Evolutionary conservation across 2,888 invertebrate species (phyloP), one percentile per base, ranked within the genome.

Genomic region (Cosmia trapezina): DNA sequence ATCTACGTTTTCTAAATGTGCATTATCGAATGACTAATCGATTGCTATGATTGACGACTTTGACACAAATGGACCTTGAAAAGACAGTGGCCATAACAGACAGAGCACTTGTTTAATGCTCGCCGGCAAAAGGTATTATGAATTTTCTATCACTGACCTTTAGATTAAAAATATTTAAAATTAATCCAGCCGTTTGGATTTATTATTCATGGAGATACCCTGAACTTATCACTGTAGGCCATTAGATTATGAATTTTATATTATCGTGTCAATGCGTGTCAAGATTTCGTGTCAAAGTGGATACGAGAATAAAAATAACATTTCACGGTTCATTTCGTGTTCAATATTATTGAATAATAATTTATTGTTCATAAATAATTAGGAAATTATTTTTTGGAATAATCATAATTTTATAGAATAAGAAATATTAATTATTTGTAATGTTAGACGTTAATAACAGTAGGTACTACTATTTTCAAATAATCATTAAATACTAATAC

Each of bases 241-340:
- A 83, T 75, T 73, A 70, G 12, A n/a, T 60, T 59, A 83, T 84
- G 47, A 84, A 84, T 85, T 76, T 80, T 83, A 65, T 78, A 84
- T 83, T 19, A 65, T 19, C 12, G 17, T 47, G 41, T 37, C 51
- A 57, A 43, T 54, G 28, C 78, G 68, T 75, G 53, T 69, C 59
- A 65, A 73, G 54, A 68, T 57, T 79, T 43, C 43, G 22, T 75
- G 65, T 73, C 45, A 19, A 17, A 59, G 8, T 69, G 37, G 3
- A 12, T 59, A 43, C 12, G 28, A 77, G 19, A 70, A 60, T 60
- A 70, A 60, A 66, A 63, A 28, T 49, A 12, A 47, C 14, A 22
- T 64, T 76, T 61, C 49, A 59, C 28, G 8, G 2, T 33, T 54
- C 1, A 41, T 22, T 76, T 62, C 19, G 28, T 41, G 33, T 41